phyloP scores from a whole-genome alignment of 2,797 vertebrate species.

The Vireo griseus region DNA sequence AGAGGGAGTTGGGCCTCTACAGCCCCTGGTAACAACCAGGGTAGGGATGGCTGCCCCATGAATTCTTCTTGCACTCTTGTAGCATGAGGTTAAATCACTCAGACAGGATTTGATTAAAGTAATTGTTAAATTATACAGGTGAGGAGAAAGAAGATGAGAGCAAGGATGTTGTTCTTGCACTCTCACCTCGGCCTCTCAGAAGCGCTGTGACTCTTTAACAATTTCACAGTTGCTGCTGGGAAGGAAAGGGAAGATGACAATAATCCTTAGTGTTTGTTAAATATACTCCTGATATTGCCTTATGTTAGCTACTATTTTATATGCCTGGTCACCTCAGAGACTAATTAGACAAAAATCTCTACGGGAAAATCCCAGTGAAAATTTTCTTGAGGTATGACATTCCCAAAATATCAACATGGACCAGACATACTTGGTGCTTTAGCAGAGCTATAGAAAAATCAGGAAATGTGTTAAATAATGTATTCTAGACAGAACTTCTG shows the following conservation, averaged over 20 bases:
- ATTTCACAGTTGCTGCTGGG: neutral
- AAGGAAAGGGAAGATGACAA: neutral
- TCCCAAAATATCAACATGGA: neutral
- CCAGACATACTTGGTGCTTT: neutral
- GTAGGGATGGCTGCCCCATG: neutral
- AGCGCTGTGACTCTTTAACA: neutral
- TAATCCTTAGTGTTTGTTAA: neutral
- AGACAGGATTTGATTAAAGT: neutral
- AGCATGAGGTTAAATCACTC: neutral
- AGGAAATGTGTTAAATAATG: neutral
- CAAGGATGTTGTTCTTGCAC: neutral
- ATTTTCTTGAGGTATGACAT: neutral
- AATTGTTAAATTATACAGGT: neutral
- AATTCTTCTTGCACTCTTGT: neutral
- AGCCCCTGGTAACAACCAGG: neutral
- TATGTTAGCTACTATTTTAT: neutral
- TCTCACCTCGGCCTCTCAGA: neutral
- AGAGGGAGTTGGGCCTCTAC: rapidly evolving
- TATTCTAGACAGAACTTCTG: neutral
- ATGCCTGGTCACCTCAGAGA: neutral
- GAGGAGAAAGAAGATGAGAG: neutral
- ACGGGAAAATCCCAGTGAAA: neutral
- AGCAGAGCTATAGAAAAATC: neutral
- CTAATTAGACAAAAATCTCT: neutral
- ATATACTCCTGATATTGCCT: neutral